Evolutionary conservation across 2,797 vertebrate species (phyloP).

Genomic region (Peromyscus melanophrys): DNA sequence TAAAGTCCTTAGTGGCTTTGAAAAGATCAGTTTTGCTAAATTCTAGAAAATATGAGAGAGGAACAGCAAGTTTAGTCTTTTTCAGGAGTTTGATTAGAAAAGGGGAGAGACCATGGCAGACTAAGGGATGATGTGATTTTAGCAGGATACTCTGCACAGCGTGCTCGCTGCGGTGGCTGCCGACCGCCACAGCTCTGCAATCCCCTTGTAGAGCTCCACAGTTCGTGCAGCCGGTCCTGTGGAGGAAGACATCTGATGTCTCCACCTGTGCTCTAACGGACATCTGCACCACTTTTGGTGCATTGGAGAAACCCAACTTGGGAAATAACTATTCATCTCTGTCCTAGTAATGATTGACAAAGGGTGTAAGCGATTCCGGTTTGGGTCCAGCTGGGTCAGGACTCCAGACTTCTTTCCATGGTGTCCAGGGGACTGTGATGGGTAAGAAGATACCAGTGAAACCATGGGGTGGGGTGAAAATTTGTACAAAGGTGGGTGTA

Average conservation of each 20-base stretch:
- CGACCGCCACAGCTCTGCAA: too few species aligned
- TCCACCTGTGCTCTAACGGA: background rate
- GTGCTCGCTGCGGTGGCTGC: background rate
- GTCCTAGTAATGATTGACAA: background rate
- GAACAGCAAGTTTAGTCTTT: background rate
- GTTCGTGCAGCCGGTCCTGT: background rate
- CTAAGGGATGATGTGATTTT: background rate
- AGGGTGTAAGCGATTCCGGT: background rate
- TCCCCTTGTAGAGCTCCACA: background rate
- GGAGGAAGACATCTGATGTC: background rate
- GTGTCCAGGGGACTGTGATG: background rate
- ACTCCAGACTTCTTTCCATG: background rate
- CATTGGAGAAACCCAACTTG: background rate
- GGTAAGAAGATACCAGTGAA: background rate
- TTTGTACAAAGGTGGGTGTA: background rate
- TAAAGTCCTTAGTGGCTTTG: background rate
- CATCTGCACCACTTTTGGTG: background rate
- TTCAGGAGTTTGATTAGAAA: background rate
- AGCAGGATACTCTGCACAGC: background rate
- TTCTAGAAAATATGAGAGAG: background rate
- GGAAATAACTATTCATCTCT: background rate
- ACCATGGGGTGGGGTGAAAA: background rate
- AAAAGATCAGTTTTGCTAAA: background rate
- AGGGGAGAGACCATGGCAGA: background rate
- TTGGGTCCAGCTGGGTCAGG: background rate